Evolutionary conservation across 2,113 vertebrate genomes (phyloP), one percentile per base, ranked within the genome.

Genomic region (Eira barbara): DNA sequence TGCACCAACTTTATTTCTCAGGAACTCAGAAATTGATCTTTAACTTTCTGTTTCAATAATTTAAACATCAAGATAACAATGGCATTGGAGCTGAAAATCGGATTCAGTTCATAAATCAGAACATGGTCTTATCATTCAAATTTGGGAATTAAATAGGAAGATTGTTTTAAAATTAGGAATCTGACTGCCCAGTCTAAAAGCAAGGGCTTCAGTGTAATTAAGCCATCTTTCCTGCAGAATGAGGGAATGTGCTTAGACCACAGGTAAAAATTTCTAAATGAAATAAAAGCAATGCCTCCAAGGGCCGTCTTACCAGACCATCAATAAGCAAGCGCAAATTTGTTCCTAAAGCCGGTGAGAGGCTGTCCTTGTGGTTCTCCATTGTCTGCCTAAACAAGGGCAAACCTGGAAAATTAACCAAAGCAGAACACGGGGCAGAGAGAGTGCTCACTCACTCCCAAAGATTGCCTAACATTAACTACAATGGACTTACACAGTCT

Each of bases 11-110:
- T 85, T 71, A 67, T 73, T 96, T 96, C 52, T 95, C 42, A 82
- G 9, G 71, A 96, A 76, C 29, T 89, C 59, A 74, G 55, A 94
- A 97, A 67, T 20, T 5, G 18, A 31, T 96, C 42, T 90, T 96
- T 25, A 79, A 61, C 25, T 76, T 92, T 80, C 84, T 71, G 39
- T 71, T 81, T 90, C 23, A 78, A 47, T 18, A 96, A 69, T 79
- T 97, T 55, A 92, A 89, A 89, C 39, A 67, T 34, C 55, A 88
- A 94, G 69, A 61, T 63, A 49, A 61, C 83, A 47, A 76, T 4
- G 78, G 23, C 13, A 78, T 3, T 91, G 31, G 23, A 61, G 47
- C 9, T 49, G 82, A 91, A 91, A 61, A 89, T 90, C 76, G 49
- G 39, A 92, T 83, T 94, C 89, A 39, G 74, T 52, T 65, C 23